Percentiles rank a stretch among this genome's conserved stretches.
Conservation (phyloP, 1,140 invertebrate species). For the Leptonema lineaticorne region DNA sequence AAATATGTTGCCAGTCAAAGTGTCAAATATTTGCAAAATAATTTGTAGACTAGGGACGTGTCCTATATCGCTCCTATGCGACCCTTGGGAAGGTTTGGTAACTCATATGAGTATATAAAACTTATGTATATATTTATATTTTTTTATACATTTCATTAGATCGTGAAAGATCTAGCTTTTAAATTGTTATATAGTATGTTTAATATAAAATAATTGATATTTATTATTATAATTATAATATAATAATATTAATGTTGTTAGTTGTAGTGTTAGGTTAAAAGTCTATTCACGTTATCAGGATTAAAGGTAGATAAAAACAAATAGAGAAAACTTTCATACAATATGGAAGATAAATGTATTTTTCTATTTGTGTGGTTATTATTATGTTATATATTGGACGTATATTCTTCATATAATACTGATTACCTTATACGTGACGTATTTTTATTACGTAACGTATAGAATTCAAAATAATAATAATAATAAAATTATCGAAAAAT, state of each 20-base stretch:
- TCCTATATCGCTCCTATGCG: constrained; percentile 4
- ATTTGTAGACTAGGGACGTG: constrained; percentile 28
- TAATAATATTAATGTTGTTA: not conserved
- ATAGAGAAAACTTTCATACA: no score
- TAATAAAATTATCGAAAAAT: no score
- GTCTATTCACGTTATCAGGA: no score
- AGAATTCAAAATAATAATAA: not conserved
- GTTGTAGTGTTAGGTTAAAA: no score
- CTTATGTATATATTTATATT: not conserved
- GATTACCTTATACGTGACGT: not conserved
- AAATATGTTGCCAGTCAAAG: constrained; percentile 33
- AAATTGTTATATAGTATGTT: not conserved
- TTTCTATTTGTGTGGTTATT: no score
- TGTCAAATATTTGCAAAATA: constrained; percentile 34
- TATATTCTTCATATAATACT: no score
- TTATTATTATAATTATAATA: not conserved
- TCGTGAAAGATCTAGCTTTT: not conserved
- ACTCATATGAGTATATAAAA: not conserved
- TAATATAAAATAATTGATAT: not conserved
- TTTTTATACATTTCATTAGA: not conserved
- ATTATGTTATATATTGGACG: no score
- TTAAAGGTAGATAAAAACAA: no score
- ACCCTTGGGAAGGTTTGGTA: not conserved
- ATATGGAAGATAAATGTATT: no score
- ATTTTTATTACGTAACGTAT: not conserved